Conservation (phyloP, 2,113 vertebrate genomes). For the Cnemophilus loriae region DNA sequence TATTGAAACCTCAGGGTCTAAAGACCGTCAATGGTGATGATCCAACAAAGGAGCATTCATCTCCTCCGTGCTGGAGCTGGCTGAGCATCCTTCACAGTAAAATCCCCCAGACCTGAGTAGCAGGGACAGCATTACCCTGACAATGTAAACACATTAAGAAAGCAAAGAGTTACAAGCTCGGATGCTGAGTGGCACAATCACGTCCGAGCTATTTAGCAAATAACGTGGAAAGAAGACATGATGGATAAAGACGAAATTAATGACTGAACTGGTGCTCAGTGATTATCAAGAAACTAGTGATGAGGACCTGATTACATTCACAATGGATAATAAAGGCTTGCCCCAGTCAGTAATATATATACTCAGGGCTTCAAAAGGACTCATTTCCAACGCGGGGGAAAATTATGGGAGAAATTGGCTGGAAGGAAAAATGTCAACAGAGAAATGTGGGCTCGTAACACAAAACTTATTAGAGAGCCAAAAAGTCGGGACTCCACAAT, state of each 20-base stretch:
- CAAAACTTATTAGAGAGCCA: slow-evolving; percentile 61
- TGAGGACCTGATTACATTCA: slow-evolving; percentile 68
- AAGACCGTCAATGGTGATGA: neutral
- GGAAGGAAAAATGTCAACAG: slow-evolving; percentile 65
- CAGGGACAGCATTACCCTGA: neutral
- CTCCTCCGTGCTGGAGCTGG: neutral
- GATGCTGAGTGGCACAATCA: slow-evolving; percentile 45
- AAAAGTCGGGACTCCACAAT: slow-evolving; percentile 48
- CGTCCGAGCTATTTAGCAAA: slow-evolving; percentile 66
- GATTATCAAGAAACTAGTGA: slow-evolving; percentile 66
- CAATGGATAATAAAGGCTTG: slow-evolving; percentile 63
- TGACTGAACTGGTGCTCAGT: slow-evolving; percentile 56
- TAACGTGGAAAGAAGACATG: slow-evolving; percentile 65
- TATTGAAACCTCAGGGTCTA: slow-evolving; percentile 33
- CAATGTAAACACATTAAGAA: slow-evolving; percentile 56
- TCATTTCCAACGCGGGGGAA: slow-evolving; percentile 34
- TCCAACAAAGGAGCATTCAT: slow-evolving; percentile 46
- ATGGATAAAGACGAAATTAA: slow-evolving; percentile 66
- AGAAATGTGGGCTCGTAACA: slow-evolving; percentile 59
- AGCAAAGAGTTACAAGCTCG: slow-evolving; percentile 58
- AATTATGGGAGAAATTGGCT: slow-evolving; percentile 66
- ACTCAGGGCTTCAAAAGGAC: slow-evolving; percentile 56
- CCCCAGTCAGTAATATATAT: slow-evolving; percentile 64
- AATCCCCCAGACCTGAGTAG: neutral
- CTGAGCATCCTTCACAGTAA: slow-evolving; percentile 35